These are phyloP conservation scores for Gorsachius goisagi DNA, from an alignment of 2,113 vertebrate species.

Conservation along the genomic window DNA sequence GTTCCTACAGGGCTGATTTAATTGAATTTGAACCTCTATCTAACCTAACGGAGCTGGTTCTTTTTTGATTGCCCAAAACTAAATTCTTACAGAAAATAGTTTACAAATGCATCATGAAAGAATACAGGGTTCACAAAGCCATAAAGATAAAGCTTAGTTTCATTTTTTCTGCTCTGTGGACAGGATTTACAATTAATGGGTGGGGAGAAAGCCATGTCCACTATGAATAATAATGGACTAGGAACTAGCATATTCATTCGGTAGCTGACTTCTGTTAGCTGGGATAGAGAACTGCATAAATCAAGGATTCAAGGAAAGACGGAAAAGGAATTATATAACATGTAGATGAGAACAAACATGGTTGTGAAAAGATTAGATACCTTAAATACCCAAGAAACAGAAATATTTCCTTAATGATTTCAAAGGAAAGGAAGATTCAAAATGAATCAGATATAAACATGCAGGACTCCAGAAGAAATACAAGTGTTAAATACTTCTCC, in stretches of 20 bases:
- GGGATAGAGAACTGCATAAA: conserved; percentile 19
- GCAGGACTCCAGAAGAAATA: not conserved
- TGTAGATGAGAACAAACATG: conserved; percentile 2
- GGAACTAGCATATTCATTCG: not conserved
- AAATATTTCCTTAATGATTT: not conserved
- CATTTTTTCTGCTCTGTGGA: not conserved
- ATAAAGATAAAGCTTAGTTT: conserved; percentile 15
- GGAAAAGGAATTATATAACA: conserved; percentile 14
- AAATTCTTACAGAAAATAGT: conserved; percentile 20
- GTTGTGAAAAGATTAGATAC: not conserved
- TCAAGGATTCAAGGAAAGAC: not conserved
- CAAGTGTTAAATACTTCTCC: not conserved
- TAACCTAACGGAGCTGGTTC: not conserved
- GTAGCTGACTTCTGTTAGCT: not conserved
- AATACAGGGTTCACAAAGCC: not conserved
- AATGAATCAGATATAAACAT: not conserved
- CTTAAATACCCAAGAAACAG: not conserved
- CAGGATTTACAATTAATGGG: conserved; percentile 12
- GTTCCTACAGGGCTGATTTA: conserved; percentile 34
- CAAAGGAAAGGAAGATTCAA: conserved; percentile 28
- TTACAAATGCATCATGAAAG: conserved; percentile 16
- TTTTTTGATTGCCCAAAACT: conserved; percentile 48
- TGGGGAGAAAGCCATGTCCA: not conserved
- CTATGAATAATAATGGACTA: not conserved
- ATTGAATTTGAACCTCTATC: conserved; percentile 37